phyloP scores from a whole-genome alignment of 2,888 invertebrate species.

The Petrolisthes manimaculis region DNA sequence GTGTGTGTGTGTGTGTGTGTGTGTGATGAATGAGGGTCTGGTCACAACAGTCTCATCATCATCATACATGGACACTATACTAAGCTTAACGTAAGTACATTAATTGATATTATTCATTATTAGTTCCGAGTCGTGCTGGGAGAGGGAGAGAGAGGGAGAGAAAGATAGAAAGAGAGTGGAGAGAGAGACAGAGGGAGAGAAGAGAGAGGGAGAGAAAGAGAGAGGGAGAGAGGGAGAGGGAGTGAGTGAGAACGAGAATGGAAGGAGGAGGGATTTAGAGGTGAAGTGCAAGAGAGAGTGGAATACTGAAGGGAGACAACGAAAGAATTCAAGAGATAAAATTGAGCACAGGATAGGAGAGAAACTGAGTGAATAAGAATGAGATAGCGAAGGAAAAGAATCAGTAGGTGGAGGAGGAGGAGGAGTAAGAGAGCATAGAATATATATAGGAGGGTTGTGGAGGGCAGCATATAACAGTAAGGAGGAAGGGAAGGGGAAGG shows the following conservation, averaged over 20 bases:
- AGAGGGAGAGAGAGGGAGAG: slow-evolving; percentile 3
- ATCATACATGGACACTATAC: too few species aligned
- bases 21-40: too few species aligned
- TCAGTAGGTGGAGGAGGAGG: slow-evolving; percentile 2
- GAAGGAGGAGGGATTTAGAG: too few species aligned
- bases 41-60: too few species aligned
- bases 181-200: neutral
- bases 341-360: neutral
- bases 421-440: neutral
- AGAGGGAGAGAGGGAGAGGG: neutral
- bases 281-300: neutral
- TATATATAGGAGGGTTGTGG: neutral
- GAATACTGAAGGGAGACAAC: neutral
- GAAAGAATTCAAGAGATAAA: neutral
- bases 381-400: slow-evolving; percentile 6
- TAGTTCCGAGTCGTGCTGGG: too few species aligned
- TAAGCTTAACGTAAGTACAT: too few species aligned
- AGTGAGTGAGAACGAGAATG: slow-evolving; percentile 2
- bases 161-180: neutral
- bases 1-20: too few species aligned
- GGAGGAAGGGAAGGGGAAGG: neutral
- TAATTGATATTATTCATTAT: too few species aligned
- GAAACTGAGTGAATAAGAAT: neutral
- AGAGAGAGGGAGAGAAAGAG: neutral
- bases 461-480: neutral